Conservation (phyloP, 2,888 invertebrate species). For the Eudemis profundana region DNA sequence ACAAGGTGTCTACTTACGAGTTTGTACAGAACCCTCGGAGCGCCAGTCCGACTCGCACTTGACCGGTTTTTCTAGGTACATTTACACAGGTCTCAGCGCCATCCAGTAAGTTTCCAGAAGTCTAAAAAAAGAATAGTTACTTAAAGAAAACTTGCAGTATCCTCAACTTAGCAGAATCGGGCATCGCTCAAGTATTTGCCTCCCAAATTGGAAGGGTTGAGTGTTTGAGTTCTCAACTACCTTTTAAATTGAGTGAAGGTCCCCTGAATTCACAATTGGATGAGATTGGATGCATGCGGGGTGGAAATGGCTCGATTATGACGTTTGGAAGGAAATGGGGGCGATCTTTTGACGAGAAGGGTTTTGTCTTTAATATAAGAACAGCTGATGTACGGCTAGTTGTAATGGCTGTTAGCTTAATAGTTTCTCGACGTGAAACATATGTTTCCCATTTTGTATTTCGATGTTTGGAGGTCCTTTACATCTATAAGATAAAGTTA, state of each 20-base stretch:
- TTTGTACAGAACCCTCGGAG: no score
- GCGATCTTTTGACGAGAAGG: slow-evolving; percentile 20
- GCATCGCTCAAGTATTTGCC: slow-evolving; percentile 42
- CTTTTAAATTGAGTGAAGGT: slow-evolving; percentile 35
- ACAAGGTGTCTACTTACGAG: no score
- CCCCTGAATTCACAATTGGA: slow-evolving; percentile 28
- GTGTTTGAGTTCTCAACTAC: slow-evolving; percentile 46
- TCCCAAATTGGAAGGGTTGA: slow-evolving; percentile 45
- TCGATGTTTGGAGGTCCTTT: no score
- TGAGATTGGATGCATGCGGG: slow-evolving; percentile 29
- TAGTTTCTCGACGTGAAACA: no score
- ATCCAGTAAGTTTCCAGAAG: no score
- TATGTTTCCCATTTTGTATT: no score
- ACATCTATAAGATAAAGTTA: no score
- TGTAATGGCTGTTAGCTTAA: no score
- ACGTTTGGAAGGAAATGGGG: slow-evolving; percentile 13
- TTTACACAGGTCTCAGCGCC: no score
- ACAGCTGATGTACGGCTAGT: no score
- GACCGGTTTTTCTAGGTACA: no score
- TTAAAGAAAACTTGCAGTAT: background rate
- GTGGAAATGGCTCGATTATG: slow-evolving; percentile 31
- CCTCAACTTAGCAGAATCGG: slow-evolving; percentile 1
- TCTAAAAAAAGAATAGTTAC: background rate
- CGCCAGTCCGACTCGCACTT: no score
- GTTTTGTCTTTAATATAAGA: background rate